Evolutionary conservation across 2,797 vertebrate genomes (phyloP), one percentile per base, ranked within the genome.

Genomic region (Nyctalus aviator): DNA sequence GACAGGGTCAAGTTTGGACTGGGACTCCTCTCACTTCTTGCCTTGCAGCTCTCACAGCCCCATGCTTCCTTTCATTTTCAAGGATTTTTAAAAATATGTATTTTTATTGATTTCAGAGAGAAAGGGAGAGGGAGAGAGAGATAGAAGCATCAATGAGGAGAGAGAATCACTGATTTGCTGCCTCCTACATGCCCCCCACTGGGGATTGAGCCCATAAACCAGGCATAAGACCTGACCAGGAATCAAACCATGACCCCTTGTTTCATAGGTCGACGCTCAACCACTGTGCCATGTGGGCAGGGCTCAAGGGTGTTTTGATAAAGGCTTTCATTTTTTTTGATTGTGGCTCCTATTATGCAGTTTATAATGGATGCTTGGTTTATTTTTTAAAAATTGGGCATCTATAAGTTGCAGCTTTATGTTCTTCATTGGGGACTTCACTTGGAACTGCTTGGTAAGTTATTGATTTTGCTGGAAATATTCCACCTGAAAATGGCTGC

Each of bases 1-100:
- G 84, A 0, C 46, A 96, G 93, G 0, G 23, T 11, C 50, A 83
- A 30, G 25, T 95, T 96, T 66, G 97, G 97, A 12, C 88, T 95
- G 0, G 94, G 21, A 99, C 98, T 37, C 92, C 62, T 96, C 98
- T 98, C 27, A 93, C 95, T 77, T 99, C 98, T 99, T 99, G 96
- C 91, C 98, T 99, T 12, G 98, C 98, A 53, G 99, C 99, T 88
- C 99, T 99, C 98, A 99, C 99, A 1, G 99, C 98, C 93, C 99
- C 99, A 0, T 99, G 98, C 53, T 98, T 99, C 97, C 97, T 99
- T 97, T 99, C 99, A 96, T 99, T 99, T 97, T 99, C 99, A 96
- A 99, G 97, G 99, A 98, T 0, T 55, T 55, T 21, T 21, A 55
- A 55, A 55, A 21, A 55, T 23, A 55, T 53, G 18, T 20, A 55